Base-by-base conservation (phyloP, 2,113 vertebrate species). In the Arenaria interpres region DNA sequence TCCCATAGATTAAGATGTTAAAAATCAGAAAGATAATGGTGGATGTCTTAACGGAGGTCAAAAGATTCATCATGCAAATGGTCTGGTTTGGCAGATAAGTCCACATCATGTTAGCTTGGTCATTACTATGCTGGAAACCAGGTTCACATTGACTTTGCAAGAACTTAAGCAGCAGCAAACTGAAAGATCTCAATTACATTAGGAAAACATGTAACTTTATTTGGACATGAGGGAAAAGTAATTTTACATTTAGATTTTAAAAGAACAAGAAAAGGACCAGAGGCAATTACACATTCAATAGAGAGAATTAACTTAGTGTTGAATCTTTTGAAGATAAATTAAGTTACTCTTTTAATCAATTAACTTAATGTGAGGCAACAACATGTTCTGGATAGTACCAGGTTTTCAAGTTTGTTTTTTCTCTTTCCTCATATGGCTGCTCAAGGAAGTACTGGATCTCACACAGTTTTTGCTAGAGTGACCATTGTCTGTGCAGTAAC, bases 201-300 rank as follows among this genome's bases (percentile, higher is more conserved):
- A 46, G 30, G 72, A 91, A 91, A 80, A 48, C 3, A 37, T 43
- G 21, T 23, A 35, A 35, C 24, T 88, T 59, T 64, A 60, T 57
- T 75, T 16, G 10, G 15, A 56, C 25, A 71, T 83, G 33, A 85
- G 28, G 20, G 21, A 76, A 76, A 50, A 91, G 12, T 67, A 76
- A 78, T 85, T 72, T 91, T 54, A 91, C 43, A 53, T 88, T 64
- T 88, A 87, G 73, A 28, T 68, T 80, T 78, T 84, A 74, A 24
- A 63, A 78, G 32, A 54, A 7, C 22, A 84, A 46, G n/a, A 39
- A 83, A 63, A 88, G 20, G 21, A 74, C 35, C 16, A 63, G 43
- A 72, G 18, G 24, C 33, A 64, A 15, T 71, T 39, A 28, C 6
- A 51, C 14, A 24, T 56, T 83, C 43, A 93, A 28, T 9, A 66